Base-by-base conservation (phyloP, 2,888 invertebrate genomes). In the Tachina grossa region DNA sequence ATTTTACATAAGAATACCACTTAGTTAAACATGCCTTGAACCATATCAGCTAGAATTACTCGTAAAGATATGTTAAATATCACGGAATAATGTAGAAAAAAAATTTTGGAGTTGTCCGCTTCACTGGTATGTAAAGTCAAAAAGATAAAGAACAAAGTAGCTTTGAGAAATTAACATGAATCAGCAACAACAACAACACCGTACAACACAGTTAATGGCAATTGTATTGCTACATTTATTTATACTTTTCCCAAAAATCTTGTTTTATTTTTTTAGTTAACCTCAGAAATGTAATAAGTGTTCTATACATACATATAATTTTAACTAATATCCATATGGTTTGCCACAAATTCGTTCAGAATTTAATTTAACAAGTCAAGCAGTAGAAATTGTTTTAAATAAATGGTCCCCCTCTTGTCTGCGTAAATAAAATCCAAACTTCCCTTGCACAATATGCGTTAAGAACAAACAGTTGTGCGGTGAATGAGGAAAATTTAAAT, bases 321-420 rank as follows among this genome's bases (percentile, higher is more conserved):
- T 45, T 47, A 43, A 55, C 45, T 45, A 53, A 45, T 66, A 16
- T 66, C 5, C 55, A 31, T 14, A 41, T 49, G 57, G 68, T 77
- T 71, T 55, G 19, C 83, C 74, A 45, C 63, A 71, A 63, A 55
- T 51, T 69, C 47, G 11, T 71, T 66, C 43, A 31, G 45, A 57
- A 77, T 66, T 19, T 53, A 59, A 83, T 77, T 76, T 72, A 45
- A n/a, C 63, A 65, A 76, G 3, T 61, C 14, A 39, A 53, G 45
- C 16, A 53, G 43, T 19, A 14, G 39, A 74, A 43, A 22, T 13
- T 16, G 47, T 57, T 47, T 16, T 22, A 68, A 13, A 41, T 13
- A 14, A 77, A 51, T 61, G 19, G 49, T 16, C 53, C 53, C 16
- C 45, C 53, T 0, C 9, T 59, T 14, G 31, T 16, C 13, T 45